Conservation (phyloP, 2,888 invertebrate species). For the Tenthredo amoena region DNA sequence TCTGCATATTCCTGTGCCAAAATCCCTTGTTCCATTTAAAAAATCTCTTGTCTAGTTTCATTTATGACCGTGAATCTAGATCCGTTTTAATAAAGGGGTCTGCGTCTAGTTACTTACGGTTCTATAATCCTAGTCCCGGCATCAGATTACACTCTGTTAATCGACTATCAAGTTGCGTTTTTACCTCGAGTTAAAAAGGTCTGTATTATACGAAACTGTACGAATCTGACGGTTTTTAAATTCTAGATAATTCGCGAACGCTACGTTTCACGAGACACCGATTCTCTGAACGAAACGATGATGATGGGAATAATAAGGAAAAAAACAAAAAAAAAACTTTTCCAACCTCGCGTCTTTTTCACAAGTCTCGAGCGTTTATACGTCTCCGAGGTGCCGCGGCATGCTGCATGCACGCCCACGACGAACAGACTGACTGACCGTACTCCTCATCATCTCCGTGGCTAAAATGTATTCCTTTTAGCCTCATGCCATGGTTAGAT, state of each 20-base stretch:
- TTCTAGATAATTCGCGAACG: no score
- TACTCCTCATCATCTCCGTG: conserved; percentile 41
- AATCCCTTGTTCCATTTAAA: not conserved
- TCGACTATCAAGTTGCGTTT: conserved; percentile 27
- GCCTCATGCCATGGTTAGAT: not conserved
- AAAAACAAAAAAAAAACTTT: no score
- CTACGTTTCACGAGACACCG: no score
- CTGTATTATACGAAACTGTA: no score
- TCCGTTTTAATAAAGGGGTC: not conserved
- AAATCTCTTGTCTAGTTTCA: not conserved
- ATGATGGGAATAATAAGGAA: no score
- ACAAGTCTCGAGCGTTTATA: conserved; percentile 25
- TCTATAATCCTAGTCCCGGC: conserved; percentile 28
- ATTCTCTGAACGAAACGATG: no score
- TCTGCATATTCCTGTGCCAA: not conserved
- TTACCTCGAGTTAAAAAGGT: not conserved
- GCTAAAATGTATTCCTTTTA: conserved; percentile 44
- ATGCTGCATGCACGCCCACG: conserved; percentile 51
- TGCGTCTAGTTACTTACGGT: conserved; percentile 29
- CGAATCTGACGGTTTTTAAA: no score
- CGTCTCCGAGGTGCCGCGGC: conserved; percentile 41
- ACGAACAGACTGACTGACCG: conserved; percentile 47
- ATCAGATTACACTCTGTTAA: conserved; percentile 30
- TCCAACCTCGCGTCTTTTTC: not conserved
- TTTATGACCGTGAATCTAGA: conserved; percentile 19